Evolutionary conservation across 1,140 invertebrate species (phyloP).

Genomic region (Campoletis sonorensis): DNA sequence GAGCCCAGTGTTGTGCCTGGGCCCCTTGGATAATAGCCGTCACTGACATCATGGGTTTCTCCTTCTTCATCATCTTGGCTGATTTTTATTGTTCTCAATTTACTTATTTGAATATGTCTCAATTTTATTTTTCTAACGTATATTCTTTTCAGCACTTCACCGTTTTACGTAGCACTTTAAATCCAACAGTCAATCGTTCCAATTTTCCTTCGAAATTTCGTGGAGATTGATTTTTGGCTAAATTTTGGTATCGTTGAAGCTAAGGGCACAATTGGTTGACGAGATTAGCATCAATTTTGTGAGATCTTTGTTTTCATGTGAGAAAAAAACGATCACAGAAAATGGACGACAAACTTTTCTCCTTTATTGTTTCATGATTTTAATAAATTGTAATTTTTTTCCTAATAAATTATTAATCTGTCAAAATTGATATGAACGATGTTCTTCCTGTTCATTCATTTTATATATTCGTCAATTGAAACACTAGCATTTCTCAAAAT

Average conservation of each 20-base stretch:
- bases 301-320: background rate
- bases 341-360: background rate
- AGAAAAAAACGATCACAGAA: background rate
- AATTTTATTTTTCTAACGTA: background rate
- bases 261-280: background rate
- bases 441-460: too few species aligned
- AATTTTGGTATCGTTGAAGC: constrained; percentile 29
- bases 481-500: too few species aligned
- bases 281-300: background rate
- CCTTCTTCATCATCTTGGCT: constrained; percentile 85
- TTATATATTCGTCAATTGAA: too few species aligned
- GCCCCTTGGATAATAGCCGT: constrained; percentile 86
- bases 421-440: too few species aligned
- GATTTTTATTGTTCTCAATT: background rate
- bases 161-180: background rate
- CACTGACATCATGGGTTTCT: constrained; percentile 90
- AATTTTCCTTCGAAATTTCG: background rate
- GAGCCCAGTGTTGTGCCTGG: constrained; percentile 79
- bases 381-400: too few species aligned
- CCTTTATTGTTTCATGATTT: too few species aligned
- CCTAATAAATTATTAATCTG: too few species aligned
- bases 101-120: background rate
- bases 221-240: constrained; percentile 7
- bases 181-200: background rate
- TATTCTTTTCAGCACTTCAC: background rate